Evolutionary conservation across 2,113 vertebrate species (phyloP).

Genomic region (Cebus imitator): DNA sequence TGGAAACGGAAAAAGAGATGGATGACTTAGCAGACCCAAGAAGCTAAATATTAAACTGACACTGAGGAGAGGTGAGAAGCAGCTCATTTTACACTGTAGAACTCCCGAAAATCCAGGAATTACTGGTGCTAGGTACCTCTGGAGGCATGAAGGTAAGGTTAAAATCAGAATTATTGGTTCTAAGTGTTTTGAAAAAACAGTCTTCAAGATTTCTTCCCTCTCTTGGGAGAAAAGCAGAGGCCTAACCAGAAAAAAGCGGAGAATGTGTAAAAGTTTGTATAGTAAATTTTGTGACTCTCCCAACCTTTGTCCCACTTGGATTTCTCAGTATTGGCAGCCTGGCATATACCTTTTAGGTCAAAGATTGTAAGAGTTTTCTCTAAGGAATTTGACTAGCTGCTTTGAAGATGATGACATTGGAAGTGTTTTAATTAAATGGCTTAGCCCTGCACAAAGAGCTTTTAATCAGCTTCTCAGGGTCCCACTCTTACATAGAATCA

Average conservation of each 20-base stretch:
- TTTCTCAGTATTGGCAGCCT: conserved; percentile 18
- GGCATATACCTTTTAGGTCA: conserved; percentile 35
- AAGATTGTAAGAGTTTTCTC: conserved; percentile 54
- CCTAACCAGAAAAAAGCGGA: background rate
- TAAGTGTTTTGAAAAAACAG: background rate
- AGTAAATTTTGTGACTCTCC: background rate
- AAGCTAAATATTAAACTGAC: conserved; percentile 19
- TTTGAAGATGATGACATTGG: background rate
- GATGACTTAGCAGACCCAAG: conserved; percentile 22
- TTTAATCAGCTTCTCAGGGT: background rate
- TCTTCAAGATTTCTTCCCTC: background rate
- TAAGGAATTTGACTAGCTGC: conserved; percentile 5
- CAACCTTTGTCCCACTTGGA: conserved; percentile 32
- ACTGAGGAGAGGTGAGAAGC: background rate
- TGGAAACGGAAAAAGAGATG: conserved; percentile 39
- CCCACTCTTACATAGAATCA: conserved; percentile 6
- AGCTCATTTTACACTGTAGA: conserved; percentile 8
- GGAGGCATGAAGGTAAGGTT: background rate
- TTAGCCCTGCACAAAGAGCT: background rate
- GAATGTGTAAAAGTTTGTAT: background rate
- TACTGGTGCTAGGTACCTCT: background rate
- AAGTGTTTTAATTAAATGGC: conserved; percentile 53
- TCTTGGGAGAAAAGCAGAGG: background rate
- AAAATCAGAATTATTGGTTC: background rate
- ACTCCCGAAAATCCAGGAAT: background rate